Conservation (phyloP, 2,113 vertebrate species). For the Stigmatopora nigra region DNA sequence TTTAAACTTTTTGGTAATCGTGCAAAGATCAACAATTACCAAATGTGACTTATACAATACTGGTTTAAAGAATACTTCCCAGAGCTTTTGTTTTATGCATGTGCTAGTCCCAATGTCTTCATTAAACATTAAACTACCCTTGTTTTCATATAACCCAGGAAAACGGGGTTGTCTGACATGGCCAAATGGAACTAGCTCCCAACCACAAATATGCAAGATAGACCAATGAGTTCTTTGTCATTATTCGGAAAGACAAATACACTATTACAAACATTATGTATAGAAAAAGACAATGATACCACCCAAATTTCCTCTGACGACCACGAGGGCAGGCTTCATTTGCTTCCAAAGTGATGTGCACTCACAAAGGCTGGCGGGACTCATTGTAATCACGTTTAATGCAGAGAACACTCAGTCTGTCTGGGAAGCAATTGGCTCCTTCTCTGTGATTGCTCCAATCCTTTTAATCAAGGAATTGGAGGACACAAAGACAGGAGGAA, state of each 20-base stretch:
- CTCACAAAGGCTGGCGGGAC: slow-evolving; percentile 2
- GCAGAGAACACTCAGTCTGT: not conserved
- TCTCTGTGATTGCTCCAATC: not conserved
- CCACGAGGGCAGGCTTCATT: not conserved
- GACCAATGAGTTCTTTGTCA: not conserved
- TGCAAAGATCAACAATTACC: not conserved
- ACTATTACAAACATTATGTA: too few species aligned
- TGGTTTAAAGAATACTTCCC: too few species aligned
- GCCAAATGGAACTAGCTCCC: not conserved
- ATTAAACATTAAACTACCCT: not conserved
- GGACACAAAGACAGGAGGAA: not conserved
- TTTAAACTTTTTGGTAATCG: not conserved
- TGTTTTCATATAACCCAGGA: not conserved
- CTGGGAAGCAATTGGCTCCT: not conserved
- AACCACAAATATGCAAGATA: not conserved
- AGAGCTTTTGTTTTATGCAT: not conserved
- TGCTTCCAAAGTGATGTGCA: slow-evolving; percentile 2
- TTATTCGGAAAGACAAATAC: not conserved
- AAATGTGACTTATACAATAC: not conserved
- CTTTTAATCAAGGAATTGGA: slow-evolving; percentile 4
- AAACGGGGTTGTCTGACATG: not conserved
- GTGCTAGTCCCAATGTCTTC: not conserved
- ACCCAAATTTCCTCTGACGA: not conserved
- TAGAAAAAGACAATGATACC: not conserved
- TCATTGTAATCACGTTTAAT: slow-evolving; percentile 5